Conservation (phyloP, 2,797 vertebrate genomes). For the Lerista edwardsae region DNA sequence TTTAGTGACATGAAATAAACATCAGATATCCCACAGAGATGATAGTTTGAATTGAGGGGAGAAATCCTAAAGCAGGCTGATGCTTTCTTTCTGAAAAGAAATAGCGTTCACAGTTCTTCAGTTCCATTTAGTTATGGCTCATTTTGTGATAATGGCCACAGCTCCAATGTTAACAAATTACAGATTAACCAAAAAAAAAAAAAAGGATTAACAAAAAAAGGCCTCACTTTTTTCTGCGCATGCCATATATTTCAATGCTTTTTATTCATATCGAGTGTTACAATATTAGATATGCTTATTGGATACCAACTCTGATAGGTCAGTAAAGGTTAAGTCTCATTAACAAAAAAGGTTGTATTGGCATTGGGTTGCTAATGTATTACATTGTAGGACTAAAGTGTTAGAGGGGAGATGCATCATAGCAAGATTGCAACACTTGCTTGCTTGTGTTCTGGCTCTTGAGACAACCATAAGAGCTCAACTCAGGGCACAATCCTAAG, state of each 20-base stretch:
- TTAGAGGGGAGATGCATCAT: neutral
- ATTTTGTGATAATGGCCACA: neutral
- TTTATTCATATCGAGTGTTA: neutral
- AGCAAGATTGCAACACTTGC: neutral
- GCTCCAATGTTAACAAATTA: neutral
- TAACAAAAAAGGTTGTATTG: neutral
- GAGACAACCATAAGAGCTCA: no score
- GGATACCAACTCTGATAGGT: neutral
- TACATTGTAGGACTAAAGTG: neutral
- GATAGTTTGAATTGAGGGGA: neutral
- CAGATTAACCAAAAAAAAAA: neutral
- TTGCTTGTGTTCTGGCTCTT: no score
- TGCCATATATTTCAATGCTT: neutral
- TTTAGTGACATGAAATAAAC: constrained; percentile 16
- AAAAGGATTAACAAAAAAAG: neutral
- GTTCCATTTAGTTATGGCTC: neutral
- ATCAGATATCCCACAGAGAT: constrained; percentile 11
- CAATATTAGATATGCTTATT: neutral
- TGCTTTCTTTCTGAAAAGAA: neutral
- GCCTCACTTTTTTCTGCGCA: neutral
- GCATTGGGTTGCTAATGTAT: neutral
- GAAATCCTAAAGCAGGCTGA: neutral
- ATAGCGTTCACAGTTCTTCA: neutral
- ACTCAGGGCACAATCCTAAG: no score
- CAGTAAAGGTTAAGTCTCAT: neutral